Base-by-base conservation (phyloP, 2,888 invertebrate genomes). In the Saturnia japonica region DNA sequence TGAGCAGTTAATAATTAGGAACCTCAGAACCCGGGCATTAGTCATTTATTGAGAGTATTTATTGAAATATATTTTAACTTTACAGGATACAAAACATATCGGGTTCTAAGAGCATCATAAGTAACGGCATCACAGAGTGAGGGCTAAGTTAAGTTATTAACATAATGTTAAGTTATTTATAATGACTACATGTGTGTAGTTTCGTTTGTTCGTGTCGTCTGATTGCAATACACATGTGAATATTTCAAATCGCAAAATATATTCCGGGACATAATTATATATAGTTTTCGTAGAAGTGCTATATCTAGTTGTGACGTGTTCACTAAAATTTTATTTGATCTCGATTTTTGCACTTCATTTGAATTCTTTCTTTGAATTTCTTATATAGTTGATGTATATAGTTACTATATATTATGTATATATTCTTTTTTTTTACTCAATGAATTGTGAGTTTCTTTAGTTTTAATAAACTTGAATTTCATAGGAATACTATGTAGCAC, bases 301-400 rank as follows among this genome's bases (percentile, higher is more conserved):
- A 81, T 86, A 86, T 85, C 86, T 78, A 87, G 88, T 90, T 88
- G 83, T 88, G 91, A 91, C 79, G 85, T 91, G 91, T 91, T 91
- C 91, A 91, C 91, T 80, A 80, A 76, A 79, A 80, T 81, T 74
- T 76, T 78, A 80, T 87, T 89, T 90, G 91, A 91, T 93, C 92
- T 91, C 91, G 88, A 88, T 84, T 88, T 86, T 87, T 86, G 85
- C 88, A 87, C 85, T 82, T 83, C 80, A 83, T 86, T 86, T 82
- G 84, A 78, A 80, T 80, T 81, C 43, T 43, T 43, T n/a, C n/a
- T n/a, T n/a, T n/a, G n/a, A n/a, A n/a, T n/a, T n/a, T n/a, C n/a
- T n/a, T n/a, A n/a, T n/a, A n/a, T n/a, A n/a, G n/a, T n/a, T 43
- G 14, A 12, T 43, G 14, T 11, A 43, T 43, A 43, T 12, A 43